phyloP scores from a whole-genome alignment of 2,888 invertebrate genomes.

The Leptura quadrifasciata region DNA sequence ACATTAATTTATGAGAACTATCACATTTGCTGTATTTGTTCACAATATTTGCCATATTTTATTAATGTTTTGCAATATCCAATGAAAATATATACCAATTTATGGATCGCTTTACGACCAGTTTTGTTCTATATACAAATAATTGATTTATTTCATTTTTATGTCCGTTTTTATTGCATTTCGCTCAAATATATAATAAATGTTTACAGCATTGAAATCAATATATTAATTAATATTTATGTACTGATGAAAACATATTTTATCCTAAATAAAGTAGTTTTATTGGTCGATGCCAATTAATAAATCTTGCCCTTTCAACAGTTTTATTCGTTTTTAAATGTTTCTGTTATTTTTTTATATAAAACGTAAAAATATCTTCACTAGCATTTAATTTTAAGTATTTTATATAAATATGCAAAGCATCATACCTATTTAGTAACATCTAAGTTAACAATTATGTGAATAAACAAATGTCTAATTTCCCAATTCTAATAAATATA shows the following conservation, averaged over 20 bases:
- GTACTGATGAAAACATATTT: not conserved
- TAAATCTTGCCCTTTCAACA: not conserved
- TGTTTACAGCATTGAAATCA: conserved; percentile 34
- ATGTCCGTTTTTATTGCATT: conserved; percentile 34
- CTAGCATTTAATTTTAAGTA: too few species aligned
- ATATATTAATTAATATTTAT: conserved; percentile 42
- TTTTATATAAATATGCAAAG: too few species aligned
- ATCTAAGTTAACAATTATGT: too few species aligned
- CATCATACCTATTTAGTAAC: too few species aligned
- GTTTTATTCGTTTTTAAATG: not conserved
- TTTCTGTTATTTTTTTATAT: not conserved
- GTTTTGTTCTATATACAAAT: conserved; percentile 34
- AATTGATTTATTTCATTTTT: conserved; percentile 42
- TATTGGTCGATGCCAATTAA: conserved; percentile 9
- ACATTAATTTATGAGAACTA: not conserved
- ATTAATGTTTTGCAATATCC: conserved; percentile 30
- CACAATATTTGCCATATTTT: conserved; percentile 37
- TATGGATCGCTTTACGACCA: conserved; percentile 37
- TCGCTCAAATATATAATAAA: conserved; percentile 35
- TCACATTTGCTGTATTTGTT: not conserved
- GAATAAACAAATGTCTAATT: too few species aligned
- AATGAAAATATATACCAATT: conserved; percentile 30
- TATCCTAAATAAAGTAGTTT: conserved; percentile 19
- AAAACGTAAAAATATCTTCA: too few species aligned
- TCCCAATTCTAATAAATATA: too few species aligned